Conservation (phyloP, 2,888 invertebrate species). For the Eristalis pertinax region DNA sequence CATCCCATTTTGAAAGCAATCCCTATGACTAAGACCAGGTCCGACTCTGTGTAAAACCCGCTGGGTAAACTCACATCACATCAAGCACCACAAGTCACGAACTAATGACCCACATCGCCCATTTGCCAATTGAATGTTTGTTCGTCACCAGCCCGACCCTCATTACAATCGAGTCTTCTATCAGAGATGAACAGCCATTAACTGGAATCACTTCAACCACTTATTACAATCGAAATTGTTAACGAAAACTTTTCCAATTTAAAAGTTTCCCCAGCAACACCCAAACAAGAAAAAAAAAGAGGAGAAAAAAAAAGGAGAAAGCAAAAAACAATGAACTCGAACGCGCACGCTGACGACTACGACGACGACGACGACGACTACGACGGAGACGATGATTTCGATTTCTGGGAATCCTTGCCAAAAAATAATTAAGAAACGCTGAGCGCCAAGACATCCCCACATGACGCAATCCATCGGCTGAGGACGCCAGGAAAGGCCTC, state of each 20-base stretch:
- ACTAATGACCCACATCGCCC: background rate
- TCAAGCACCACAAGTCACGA: background rate
- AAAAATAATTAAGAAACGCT: conserved; percentile 62
- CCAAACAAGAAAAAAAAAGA: conserved; percentile 33
- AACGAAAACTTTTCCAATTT: conserved; percentile 66
- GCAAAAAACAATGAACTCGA: background rate
- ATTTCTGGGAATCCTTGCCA: conserved; percentile 1
- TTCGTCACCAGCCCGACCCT: background rate
- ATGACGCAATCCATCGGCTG: conserved; percentile 40
- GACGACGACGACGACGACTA: background rate
- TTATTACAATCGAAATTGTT: conserved; percentile 69
- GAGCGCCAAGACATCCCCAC: conserved; percentile 33
- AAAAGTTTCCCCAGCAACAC: conserved; percentile 49
- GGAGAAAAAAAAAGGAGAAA: conserved; percentile 11
- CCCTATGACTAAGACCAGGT: too few relatives aligned
- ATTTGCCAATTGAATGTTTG: background rate
- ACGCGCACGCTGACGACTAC: background rate
- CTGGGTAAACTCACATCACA: background rate
- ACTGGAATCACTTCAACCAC: conserved; percentile 70
- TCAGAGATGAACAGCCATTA: conserved; percentile 66
- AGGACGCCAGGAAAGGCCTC: too few relatives aligned
- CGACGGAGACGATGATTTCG: background rate
- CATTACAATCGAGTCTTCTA: conserved; percentile 5
- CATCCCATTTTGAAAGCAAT: too few relatives aligned
- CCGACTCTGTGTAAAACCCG: too few relatives aligned